Conservation (phyloP, 2,113 vertebrate species). For the Cervus canadensis region DNA sequence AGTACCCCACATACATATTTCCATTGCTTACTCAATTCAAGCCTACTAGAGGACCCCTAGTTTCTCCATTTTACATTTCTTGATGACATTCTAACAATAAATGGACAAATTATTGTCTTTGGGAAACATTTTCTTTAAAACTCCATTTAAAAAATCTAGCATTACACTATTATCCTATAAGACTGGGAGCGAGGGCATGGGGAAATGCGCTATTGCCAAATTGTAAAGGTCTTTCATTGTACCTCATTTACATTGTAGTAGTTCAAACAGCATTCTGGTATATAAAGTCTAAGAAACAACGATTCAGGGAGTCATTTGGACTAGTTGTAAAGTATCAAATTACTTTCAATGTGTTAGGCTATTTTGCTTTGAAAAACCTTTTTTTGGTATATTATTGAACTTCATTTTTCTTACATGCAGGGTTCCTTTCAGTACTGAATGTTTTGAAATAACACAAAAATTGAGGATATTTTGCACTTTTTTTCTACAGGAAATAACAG, state of each 20-base stretch:
- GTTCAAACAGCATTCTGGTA: background rate
- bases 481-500: background rate
- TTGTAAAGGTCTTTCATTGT: background rate
- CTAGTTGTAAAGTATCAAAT: background rate
- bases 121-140: background rate
- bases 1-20: background rate
- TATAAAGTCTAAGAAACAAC: background rate
- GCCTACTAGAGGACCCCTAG: background rate
- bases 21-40: background rate
- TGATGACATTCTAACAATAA: background rate
- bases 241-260: background rate
- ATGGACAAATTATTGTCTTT: background rate
- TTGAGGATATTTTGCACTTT: background rate
- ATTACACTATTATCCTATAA: background rate
- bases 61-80: background rate
- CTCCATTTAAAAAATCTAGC: background rate
- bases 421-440: background rate
- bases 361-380: background rate
- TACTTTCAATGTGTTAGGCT: background rate
- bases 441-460: constrained; percentile 3
- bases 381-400: background rate
- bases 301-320: background rate
- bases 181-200: background rate
- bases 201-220: background rate
- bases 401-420: background rate